Evolutionary conservation across 2,888 invertebrate species (phyloP).

Genomic region (Drosophila emarginata): DNA sequence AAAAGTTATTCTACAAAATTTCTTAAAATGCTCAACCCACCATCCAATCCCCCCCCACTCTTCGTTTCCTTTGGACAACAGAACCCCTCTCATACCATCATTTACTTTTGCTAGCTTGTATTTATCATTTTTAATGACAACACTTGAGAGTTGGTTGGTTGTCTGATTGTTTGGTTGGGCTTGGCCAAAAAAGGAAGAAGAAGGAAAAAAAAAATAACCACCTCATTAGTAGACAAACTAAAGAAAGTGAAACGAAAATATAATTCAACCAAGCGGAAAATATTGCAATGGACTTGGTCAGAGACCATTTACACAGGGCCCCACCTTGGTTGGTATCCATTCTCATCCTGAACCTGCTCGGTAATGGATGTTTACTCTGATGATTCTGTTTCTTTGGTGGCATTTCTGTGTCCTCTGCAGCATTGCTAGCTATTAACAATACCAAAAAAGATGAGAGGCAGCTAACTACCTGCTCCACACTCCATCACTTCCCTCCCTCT

Average conservation of each 20-base stretch:
- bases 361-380: conserved; percentile 14
- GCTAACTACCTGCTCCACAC: neutral
- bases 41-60: neutral
- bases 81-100: conserved; percentile 39
- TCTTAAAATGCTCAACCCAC: neutral
- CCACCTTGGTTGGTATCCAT: neutral
- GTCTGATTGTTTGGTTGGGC: neutral
- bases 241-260: conserved; percentile 22
- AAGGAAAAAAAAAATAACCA: neutral
- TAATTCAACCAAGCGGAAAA: conserved; percentile 55
- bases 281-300: conserved; percentile 8
- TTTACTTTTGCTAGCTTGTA: conserved; percentile 52
- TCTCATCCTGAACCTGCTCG: neutral
- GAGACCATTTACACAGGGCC: neutral
- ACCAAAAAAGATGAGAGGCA: conserved; percentile 14
- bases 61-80: no score
- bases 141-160: conserved; percentile 44
- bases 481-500: no score
- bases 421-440: conserved; percentile 41
- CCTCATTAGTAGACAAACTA: conserved; percentile 20
- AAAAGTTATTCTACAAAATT: neutral
- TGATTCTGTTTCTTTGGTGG: conserved; percentile 12
- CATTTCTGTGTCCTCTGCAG: conserved; percentile 4
- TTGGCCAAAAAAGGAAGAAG: neutral
- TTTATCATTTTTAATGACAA: conserved; percentile 71